Evolutionary conservation across 2,113 vertebrate genomes (phyloP).

Genomic region (Panurus biarmicus): DNA sequence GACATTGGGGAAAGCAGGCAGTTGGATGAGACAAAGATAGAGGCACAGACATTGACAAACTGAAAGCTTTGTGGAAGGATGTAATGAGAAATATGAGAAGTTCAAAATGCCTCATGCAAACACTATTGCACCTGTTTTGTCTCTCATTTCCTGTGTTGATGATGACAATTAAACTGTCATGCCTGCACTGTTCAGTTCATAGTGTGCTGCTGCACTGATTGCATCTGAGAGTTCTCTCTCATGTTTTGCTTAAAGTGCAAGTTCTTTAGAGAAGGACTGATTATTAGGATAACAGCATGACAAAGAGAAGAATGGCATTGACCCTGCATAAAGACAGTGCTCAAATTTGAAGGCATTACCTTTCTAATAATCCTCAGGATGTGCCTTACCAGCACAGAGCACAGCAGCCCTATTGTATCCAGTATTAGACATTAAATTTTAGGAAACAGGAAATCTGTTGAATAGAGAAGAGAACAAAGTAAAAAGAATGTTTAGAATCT

Average conservation of each 20-base stretch:
- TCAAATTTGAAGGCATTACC: not conserved
- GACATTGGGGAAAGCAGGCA: not conserved
- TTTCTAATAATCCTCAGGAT: not conserved
- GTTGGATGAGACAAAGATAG: not conserved
- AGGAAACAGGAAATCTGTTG: not conserved
- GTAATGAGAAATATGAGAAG: not conserved
- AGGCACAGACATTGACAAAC: not conserved
- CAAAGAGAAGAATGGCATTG: not conserved
- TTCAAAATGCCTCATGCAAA: not conserved
- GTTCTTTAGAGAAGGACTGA: not conserved
- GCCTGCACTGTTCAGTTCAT: not conserved
- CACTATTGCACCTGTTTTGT: not conserved
- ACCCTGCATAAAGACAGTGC: not conserved
- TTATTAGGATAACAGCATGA: not conserved
- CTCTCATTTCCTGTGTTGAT: not conserved
- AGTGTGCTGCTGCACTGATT: not conserved
- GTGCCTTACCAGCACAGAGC: not conserved
- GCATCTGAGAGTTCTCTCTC: not conserved
- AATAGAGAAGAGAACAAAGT: not conserved
- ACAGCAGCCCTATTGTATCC: not conserved
- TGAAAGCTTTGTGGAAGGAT: not conserved
- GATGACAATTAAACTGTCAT: not conserved
- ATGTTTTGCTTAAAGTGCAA: not conserved
- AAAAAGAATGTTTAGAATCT: not conserved
- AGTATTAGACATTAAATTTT: not conserved